Evolutionary conservation across 2,888 invertebrate genomes (phyloP).

Genomic region (Argyra leucocephala): DNA sequence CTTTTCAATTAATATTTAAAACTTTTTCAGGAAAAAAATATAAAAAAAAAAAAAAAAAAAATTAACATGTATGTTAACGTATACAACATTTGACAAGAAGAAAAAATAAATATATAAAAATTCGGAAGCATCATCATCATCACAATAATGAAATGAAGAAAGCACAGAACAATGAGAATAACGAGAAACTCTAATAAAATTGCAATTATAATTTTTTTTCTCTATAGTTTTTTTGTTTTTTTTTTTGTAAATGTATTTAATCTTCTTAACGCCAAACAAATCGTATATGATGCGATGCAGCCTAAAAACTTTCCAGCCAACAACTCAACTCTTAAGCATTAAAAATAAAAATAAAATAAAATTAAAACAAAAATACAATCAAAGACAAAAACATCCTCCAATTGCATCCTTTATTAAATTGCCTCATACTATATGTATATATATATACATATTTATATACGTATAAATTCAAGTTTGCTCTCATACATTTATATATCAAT

Average conservation of each 20-base stretch:
- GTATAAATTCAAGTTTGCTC: background rate
- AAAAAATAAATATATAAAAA: too few species aligned
- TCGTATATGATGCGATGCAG: background rate
- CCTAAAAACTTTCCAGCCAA: background rate
- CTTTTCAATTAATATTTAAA: too few species aligned
- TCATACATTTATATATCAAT: too few species aligned
- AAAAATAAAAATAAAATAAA: background rate
- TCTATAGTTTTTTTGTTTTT: too few species aligned
- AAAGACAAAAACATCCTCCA: background rate
- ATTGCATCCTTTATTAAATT: background rate
- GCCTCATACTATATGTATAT: too few species aligned
- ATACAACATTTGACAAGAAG: too few species aligned
- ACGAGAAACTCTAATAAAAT: background rate
- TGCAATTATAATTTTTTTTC: background rate
- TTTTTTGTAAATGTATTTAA: background rate
- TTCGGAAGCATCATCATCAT: background rate
- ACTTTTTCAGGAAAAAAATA: too few species aligned
- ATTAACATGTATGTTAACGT: too few species aligned
- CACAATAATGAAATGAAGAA: background rate
- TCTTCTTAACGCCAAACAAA: constrained; percentile 4
- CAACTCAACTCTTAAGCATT: background rate
- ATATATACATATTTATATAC: too few species aligned
- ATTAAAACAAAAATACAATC: background rate
- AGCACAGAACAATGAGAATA: background rate
- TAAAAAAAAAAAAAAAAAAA: too few species aligned